A percentile compares a stretch with the other conserved stretches of the same genome.
These are phyloP conservation scores for Progne subis DNA, from an alignment of 2,113 vertebrate genomes.

Conservation along the genomic window DNA sequence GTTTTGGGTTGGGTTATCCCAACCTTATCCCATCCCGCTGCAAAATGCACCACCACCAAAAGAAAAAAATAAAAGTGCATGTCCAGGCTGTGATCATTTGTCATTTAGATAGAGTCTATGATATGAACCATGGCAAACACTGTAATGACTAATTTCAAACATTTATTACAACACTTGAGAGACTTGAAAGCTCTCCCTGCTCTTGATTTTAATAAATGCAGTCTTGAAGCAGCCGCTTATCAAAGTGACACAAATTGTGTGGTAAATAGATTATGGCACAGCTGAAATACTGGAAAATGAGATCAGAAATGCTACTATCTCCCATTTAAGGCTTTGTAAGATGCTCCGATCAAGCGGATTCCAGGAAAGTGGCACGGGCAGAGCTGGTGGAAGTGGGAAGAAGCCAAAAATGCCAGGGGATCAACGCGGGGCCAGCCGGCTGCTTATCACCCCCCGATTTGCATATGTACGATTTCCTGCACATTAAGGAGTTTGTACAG, in stretches of 20 bases:
- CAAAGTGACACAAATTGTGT: conserved; percentile 84
- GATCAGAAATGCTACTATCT: conserved; percentile 78
- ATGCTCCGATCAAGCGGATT: conserved; percentile 12
- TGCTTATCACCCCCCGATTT: not conserved
- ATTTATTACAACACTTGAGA: conserved; percentile 81
- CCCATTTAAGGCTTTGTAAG: conserved; percentile 51
- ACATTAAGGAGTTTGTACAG: conserved; percentile 15
- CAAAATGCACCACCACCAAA: not conserved
- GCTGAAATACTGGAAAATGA: conserved; percentile 82
- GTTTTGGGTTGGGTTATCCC: not conserved
- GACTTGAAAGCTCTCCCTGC: conserved; percentile 77
- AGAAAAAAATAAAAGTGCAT: not conserved
- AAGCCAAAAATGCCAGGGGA: conserved; percentile 51
- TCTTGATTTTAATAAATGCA: conserved; percentile 83
- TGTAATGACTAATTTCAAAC: conserved; percentile 82
- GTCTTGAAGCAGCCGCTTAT: conserved; percentile 81
- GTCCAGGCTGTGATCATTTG: conserved; percentile 55
- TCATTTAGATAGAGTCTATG: conserved; percentile 68
- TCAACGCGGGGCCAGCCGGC: accelerated
- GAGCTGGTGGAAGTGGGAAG: conserved; percentile 4
- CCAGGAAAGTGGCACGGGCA: not conserved
- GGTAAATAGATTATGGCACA: conserved; percentile 82
- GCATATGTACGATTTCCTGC: conserved; percentile 18
- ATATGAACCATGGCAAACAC: conserved; percentile 75
- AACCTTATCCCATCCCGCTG: not conserved